These are phyloP conservation scores for Mastomys natalensis DNA, from an alignment of 2,113 vertebrate species.

Conservation along the genomic window DNA sequence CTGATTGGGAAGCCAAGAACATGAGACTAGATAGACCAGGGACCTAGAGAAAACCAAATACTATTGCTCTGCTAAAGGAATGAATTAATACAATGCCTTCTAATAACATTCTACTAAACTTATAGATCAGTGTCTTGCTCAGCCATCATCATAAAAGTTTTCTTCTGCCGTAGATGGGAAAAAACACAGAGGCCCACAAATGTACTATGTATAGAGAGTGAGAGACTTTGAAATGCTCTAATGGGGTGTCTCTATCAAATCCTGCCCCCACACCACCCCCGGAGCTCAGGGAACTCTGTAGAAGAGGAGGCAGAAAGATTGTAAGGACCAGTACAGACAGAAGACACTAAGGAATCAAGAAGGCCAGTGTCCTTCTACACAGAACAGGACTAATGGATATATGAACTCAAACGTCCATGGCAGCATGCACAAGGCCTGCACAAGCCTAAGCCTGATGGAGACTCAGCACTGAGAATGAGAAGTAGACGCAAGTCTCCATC, in stretches of 20 bases:
- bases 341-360: neutral
- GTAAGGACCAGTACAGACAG: neutral
- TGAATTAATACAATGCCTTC: neutral
- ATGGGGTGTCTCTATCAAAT: neutral
- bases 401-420: neutral
- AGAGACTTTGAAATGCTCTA: neutral
- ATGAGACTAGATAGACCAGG: neutral
- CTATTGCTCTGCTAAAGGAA: neutral
- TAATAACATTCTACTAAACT: neutral
- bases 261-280: fast-evolving
- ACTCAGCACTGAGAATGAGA: neutral
- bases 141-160: neutral
- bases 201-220: neutral
- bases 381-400: too few species aligned
- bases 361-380: neutral
- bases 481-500: neutral
- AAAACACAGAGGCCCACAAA: neutral
- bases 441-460: neutral
- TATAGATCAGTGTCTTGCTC: neutral
- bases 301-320: neutral
- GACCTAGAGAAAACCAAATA: neutral
- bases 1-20: neutral
- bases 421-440: neutral
- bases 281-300: neutral
- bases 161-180: neutral